A percentile compares a stretch with the other conserved stretches of the same genome.
These are phyloP conservation scores for Dicyrtomina minuta DNA, from an alignment of 2,888 invertebrate genomes.

Conservation along the genomic window DNA sequence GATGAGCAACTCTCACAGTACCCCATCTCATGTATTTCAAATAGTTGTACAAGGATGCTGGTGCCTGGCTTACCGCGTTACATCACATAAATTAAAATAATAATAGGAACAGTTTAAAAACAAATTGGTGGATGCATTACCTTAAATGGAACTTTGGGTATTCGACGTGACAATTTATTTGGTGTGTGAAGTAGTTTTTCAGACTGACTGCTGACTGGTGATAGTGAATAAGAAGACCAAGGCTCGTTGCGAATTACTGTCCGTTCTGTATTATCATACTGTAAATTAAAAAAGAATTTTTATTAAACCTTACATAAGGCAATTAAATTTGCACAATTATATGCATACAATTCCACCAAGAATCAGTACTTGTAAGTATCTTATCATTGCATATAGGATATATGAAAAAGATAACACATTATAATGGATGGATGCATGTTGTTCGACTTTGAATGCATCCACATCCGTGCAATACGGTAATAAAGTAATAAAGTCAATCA, in stretches of 20 bases:
- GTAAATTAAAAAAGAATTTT: slow-evolving; percentile 56
- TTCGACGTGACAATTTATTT: slow-evolving; percentile 95
- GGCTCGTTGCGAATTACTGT: slow-evolving; percentile 62
- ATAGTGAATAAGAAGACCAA: slow-evolving; percentile 84
- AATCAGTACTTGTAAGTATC: not conserved
- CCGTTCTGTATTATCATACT: slow-evolving; percentile 67
- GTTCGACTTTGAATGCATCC: not conserved
- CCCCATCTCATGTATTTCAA: no score
- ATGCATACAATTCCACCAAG: slow-evolving; percentile 2
- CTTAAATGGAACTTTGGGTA: slow-evolving; percentile 98
- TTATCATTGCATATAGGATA: not conserved
- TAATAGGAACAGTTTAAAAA: no score
- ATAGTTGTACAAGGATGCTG: no score
- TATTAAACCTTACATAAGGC: no score
- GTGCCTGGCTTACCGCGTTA: no score
- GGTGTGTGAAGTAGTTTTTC: slow-evolving; percentile 92
- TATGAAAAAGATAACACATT: not conserved
- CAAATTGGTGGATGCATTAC: slow-evolving; percentile 56
- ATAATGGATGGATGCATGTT: not conserved
- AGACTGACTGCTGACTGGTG: slow-evolving; percentile 92
- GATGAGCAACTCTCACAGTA: no score
- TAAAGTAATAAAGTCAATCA: no score
- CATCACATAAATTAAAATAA: no score
- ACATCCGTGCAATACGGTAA: no score
- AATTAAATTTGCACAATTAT: not conserved